These are phyloP conservation scores for Oryzias javanicus DNA, from an alignment of 2,113 vertebrate species.

Conservation along the genomic window DNA sequence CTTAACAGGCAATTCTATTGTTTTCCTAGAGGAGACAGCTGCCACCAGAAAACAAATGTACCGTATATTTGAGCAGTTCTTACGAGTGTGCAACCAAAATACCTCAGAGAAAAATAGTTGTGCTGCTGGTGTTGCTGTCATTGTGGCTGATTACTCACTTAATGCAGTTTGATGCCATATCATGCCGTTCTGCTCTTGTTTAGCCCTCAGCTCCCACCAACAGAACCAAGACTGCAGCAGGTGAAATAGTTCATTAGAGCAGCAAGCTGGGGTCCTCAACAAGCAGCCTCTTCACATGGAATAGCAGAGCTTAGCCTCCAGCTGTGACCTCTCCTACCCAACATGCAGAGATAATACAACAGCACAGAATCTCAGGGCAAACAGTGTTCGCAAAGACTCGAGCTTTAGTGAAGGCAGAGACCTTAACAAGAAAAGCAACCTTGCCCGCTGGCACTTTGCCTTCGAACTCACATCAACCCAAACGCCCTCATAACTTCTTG, in stretches of 20 bases:
- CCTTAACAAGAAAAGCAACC: constrained; percentile 21
- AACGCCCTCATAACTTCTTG: constrained; percentile 9
- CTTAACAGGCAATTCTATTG: constrained; percentile 22
- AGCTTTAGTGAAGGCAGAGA: constrained; percentile 9
- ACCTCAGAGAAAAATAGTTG: constrained; percentile 21
- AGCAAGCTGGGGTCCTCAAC: constrained; percentile 52
- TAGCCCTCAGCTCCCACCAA: constrained; percentile 47
- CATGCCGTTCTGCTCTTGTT: constrained; percentile 29
- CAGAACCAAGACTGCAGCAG: constrained; percentile 51
- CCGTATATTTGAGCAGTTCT: constrained; percentile 17
- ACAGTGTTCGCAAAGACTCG: constrained; percentile 14
- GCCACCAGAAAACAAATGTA: neutral
- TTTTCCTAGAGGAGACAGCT: constrained; percentile 22
- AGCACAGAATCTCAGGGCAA: constrained; percentile 43
- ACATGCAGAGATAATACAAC: constrained; percentile 59
- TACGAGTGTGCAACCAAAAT: constrained; percentile 31
- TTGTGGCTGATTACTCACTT: constrained; percentile 53
- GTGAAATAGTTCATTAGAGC: constrained; percentile 64
- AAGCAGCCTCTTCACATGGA: constrained; percentile 62
- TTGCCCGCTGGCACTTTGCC: constrained; percentile 32
- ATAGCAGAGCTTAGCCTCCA: constrained; percentile 64
- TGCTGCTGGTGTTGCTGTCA: constrained; percentile 10
- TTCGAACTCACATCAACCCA: constrained; percentile 15
- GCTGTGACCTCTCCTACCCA: constrained; percentile 65
- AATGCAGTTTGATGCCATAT: constrained; percentile 45